Base-by-base conservation (phyloP, 2,113 vertebrate genomes). In the Crocuta crocuta region DNA sequence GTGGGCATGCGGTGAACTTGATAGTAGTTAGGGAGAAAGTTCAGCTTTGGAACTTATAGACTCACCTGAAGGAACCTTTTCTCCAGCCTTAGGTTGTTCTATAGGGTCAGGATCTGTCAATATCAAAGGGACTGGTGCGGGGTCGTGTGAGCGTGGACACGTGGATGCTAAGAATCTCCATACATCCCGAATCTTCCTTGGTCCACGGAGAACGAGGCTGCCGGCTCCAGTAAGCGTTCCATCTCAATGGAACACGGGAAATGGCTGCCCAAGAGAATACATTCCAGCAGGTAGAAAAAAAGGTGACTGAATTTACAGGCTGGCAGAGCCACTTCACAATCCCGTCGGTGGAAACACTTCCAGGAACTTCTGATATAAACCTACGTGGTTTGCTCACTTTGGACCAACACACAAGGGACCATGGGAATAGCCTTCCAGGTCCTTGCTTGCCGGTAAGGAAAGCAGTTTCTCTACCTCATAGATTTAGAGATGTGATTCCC, bases 301-400 rank as follows among this genome's bases (percentile, higher is more conserved):
- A 45, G 2, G 17, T 86, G 65, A 88, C 45, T 24, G 89, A 68
- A 85, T 89, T n/a, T 76, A 84, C 50, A 66, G 61, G 19, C 85
- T 88, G 19, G 17, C 93, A 95, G 45, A 24, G 71, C 35, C 11
- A 80, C n/a, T 39, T 71, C 43, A 74, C 13, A 95, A 5, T 93
- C 55, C n/a, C 31, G 9, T 48, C 63, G 58, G 53, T 26, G 11
- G 24, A 80, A 95, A 96, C 85, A 17, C 50, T 96, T 85, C n/a
- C 28, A 53, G 63, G 8, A 82, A 85, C 50, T 85, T 93, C 65
- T 80, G 89, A 91, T 23, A 58, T 33, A 78, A 91, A 50, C 17
- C n/a, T 66, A 58, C 28, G 10, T 74, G 24, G 39, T n/a, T 93
- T 91, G 28, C 11, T 96, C 83, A 73, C 78, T 85, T 96, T 91